These are phyloP conservation scores for Mirza zaza DNA, from an alignment of 2,113 vertebrate species.

Conservation along the genomic window DNA sequence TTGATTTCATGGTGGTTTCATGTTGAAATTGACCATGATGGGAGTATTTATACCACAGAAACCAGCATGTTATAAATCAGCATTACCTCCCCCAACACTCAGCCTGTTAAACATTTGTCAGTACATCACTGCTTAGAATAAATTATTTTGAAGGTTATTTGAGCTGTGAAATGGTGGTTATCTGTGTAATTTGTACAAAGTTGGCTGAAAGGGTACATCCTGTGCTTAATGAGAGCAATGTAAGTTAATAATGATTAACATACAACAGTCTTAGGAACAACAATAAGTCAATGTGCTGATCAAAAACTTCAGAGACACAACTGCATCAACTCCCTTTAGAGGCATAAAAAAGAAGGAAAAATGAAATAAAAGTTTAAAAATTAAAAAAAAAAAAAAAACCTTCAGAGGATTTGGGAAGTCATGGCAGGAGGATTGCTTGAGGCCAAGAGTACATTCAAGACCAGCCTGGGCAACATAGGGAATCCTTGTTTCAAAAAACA, in stretches of 20 bases:
- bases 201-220: background rate
- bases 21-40: background rate
- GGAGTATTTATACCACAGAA: background rate
- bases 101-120: background rate
- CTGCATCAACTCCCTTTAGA: too few species aligned
- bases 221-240: background rate
- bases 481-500: background rate
- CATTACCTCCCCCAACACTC: background rate
- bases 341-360: too few species aligned
- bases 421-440: background rate
- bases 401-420: background rate
- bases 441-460: background rate
- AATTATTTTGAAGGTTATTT: background rate
- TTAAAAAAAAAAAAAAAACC: background rate
- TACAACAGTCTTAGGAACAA: background rate
- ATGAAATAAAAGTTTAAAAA: too few species aligned
- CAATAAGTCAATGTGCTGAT: background rate
- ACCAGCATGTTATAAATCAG: background rate
- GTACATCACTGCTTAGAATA: background rate
- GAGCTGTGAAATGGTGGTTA: background rate
- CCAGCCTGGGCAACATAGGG: background rate
- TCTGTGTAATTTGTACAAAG: background rate
- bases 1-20: background rate
- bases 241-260: background rate
- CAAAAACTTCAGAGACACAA: background rate